Conservation (phyloP, 37 sponge, comb jelly and placozoan species). For the Spongia lamella region DNA sequence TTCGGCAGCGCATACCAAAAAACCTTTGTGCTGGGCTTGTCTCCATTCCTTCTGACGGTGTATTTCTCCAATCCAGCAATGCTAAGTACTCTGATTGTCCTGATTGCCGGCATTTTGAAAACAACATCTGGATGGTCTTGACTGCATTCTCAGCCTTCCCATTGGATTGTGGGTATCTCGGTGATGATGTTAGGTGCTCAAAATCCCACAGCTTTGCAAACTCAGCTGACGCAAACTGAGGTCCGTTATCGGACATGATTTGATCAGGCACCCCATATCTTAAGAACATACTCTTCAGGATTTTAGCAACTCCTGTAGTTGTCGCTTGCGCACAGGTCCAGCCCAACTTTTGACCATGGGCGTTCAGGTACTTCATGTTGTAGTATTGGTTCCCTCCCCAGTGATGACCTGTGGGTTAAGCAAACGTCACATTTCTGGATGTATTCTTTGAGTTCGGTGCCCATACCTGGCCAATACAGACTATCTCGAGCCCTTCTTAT, state of each 20-base stretch:
- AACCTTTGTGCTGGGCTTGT: too few relatives aligned
- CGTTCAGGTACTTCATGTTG: conserved; percentile 16
- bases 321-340: conserved; percentile 17
- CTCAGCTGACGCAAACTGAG: conserved; percentile 38
- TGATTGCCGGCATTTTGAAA: conserved; percentile 30
- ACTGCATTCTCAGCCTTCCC: conserved; percentile 56
- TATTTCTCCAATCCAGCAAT: conserved; percentile 52
- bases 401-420: not conserved
- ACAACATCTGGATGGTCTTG: conserved; percentile 38
- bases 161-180: conserved; percentile 50
- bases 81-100: conserved; percentile 44
- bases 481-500: conserved; percentile 22
- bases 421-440: conserved; percentile 16
- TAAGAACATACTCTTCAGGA: conserved; percentile 11
- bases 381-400: conserved; percentile 16
- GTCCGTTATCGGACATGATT: conserved; percentile 36
- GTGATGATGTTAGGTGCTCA: conserved; percentile 25
- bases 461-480: conserved; percentile 50
- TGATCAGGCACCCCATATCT: conserved; percentile 31
- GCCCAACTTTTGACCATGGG: conserved; percentile 20
- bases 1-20: too few relatives aligned
- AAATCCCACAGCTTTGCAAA: conserved; percentile 33
- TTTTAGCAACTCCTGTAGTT: not conserved
- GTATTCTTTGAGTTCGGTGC: conserved; percentile 8
- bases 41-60: too few relatives aligned